These are phyloP conservation scores for Eucriotettix oculatus DNA, from an alignment of 2,888 invertebrate genomes.

Conservation along the genomic window DNA sequence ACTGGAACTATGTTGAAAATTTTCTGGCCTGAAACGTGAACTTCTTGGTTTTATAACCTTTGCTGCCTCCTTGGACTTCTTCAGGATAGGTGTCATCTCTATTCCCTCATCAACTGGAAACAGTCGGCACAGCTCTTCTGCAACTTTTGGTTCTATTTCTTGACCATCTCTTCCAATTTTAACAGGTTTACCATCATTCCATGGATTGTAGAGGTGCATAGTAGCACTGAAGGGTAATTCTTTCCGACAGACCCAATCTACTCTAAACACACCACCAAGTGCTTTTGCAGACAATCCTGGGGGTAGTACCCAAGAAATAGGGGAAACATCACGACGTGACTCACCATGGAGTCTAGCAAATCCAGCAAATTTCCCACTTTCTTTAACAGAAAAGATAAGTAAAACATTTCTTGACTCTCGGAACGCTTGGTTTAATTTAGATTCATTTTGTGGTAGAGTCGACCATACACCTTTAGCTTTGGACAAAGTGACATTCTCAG, in stretches of 20 bases:
- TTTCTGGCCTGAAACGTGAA: conserved; percentile 6
- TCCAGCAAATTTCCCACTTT: conserved; percentile 90
- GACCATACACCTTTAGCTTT: conserved; percentile 97
- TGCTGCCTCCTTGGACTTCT: conserved; percentile 70
- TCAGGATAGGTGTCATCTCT: conserved; percentile 73
- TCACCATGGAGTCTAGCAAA: conserved; percentile 83
- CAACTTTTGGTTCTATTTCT: conserved; percentile 92
- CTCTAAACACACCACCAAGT: conserved; percentile 86
- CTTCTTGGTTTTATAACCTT: conserved; percentile 34
- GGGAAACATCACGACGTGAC: conserved; percentile 75
- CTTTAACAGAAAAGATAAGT: conserved; percentile 92
- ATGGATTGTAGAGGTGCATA: conserved; percentile 85
- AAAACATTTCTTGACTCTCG: conserved; percentile 86
- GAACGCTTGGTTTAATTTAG: conserved; percentile 87
- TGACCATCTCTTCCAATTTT: conserved; percentile 98
- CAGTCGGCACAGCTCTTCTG: conserved; percentile 81
- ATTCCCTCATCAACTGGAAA: conserved; percentile 85
- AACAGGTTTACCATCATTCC: conserved; percentile 97
- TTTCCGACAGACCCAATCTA: conserved; percentile 93
- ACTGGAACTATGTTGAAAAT: conserved; percentile 22
- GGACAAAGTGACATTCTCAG: conserved; percentile 86
- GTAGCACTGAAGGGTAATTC: conserved; percentile 87
- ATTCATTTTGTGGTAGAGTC: conserved; percentile 91
- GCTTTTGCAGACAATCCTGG: conserved; percentile 85
- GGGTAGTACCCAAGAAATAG: conserved; percentile 86